phyloP scores from a whole-genome alignment of 2,888 invertebrate genomes.

The Heteropelma amictum region DNA sequence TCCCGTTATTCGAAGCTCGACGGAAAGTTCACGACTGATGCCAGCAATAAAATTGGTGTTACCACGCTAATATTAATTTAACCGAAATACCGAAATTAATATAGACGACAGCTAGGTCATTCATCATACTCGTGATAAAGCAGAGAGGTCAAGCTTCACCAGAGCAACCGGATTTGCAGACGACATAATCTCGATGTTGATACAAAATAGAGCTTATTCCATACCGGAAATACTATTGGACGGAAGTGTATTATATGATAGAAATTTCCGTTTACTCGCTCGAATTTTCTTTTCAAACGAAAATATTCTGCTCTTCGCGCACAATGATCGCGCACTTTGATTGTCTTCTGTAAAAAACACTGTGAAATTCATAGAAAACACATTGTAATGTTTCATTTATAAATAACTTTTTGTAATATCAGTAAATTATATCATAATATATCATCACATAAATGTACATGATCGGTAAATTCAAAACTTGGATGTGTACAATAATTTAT shows the following conservation, averaged over 20 bases:
- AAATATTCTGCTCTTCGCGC: too few species aligned
- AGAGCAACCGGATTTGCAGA: slow-evolving; percentile 23
- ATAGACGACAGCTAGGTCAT: slow-evolving; percentile 52
- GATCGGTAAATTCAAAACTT: too few species aligned
- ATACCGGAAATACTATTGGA: slow-evolving; percentile 19
- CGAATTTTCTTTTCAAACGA: neutral
- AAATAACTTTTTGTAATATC: too few species aligned
- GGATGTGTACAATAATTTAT: too few species aligned
- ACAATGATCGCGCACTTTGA: neutral
- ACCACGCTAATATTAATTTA: slow-evolving; percentile 33
- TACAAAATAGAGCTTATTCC: slow-evolving; percentile 10
- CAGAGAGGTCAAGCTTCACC: slow-evolving; percentile 35
- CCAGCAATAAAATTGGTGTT: neutral
- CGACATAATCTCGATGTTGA: slow-evolving; percentile 30
- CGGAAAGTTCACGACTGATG: neutral
- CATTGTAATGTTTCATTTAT: too few species aligned
- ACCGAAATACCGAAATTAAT: slow-evolving; percentile 47
- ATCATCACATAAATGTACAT: too few species aligned
- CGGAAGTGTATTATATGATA: neutral
- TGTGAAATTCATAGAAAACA: too few species aligned
- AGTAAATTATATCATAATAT: too few species aligned
- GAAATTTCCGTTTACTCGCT: neutral
- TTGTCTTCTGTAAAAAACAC: neutral
- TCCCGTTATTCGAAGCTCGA: neutral
- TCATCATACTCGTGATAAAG: slow-evolving; percentile 34